Base-by-base conservation (phyloP, 2,888 invertebrate species). In the Sturmia bella region DNA sequence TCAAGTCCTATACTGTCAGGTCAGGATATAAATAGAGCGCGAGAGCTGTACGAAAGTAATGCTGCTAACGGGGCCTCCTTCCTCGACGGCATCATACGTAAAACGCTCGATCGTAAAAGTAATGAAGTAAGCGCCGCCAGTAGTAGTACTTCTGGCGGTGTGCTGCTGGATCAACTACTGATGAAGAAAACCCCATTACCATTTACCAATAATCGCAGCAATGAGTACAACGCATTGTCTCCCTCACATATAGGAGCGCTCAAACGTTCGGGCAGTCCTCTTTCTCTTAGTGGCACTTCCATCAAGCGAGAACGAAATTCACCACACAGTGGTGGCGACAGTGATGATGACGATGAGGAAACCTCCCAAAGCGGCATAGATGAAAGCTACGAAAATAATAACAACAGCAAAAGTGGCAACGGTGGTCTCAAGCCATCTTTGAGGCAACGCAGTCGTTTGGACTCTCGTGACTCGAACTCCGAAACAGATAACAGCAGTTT, bases 11-110 rank as follows among this genome's bases (percentile, higher is more conserved):
- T 82, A 48, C 24, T 85, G 24, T 80, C 84, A 90, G 85, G 82
- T 15, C 84, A 84, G 57, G 80, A 84, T 63, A 79, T 85, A 37
- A 85, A 77, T 85, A 91, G 92, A 61, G 91, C 92, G 12, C 90
- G 93, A 59, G 94, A 94, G 85, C 89, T 94, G 63, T 93, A 95
- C 92, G 92, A 95, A 89, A 78, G 84, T 5, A 92, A 92, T 17
- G 91, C 93, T 54, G 94, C 95, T 84, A 96, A 95, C 84, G 95
- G 95, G 72, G 92, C 94, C 39, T 86, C 85, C 87, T 95, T 96
- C 89, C 92, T 96, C 66, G 96, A 96, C 88, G 96, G 96, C 66
- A 95, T 96, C 86, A 97, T 97, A 85, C 92, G 96, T 86, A 95
- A 96, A 85, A 95, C 95, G 85, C 92, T 97, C 82, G 96, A 96